A percentile compares a stretch with the other conserved stretches of the same genome.
phyloP scores from a whole-genome alignment of 2,113 vertebrate genomes.

The Microcebus murinus region DNA sequence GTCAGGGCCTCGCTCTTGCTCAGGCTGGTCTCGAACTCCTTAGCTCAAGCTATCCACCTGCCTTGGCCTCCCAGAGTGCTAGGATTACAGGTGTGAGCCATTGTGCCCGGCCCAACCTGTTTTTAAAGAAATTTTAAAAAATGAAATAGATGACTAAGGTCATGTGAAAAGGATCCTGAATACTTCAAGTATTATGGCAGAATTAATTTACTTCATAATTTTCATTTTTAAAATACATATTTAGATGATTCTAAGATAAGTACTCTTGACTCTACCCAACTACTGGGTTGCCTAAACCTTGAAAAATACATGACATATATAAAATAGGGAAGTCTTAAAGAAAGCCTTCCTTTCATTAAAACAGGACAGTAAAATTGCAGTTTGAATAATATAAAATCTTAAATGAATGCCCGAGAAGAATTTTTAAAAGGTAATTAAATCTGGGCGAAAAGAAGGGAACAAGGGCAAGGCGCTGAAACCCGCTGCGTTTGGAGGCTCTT shows the following conservation, averaged over 20 bases:
- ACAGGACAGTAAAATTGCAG: background rate
- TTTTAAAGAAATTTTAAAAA: background rate
- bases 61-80: too few relatives aligned
- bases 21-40: too few relatives aligned
- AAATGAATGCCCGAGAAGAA: constrained; percentile 4
- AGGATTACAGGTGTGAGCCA: too few relatives aligned
- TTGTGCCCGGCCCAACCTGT: background rate
- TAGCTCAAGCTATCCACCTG: too few relatives aligned
- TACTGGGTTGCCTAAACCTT: background rate
- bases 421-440: constrained; percentile 45
- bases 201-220: background rate
- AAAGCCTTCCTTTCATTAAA: constrained; percentile 7
- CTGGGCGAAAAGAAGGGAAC: background rate
- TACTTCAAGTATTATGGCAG: background rate
- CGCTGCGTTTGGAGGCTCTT: background rate
- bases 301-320: background rate
- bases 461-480: background rate
- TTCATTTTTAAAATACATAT: constrained; percentile 34
- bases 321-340: constrained; percentile 7
- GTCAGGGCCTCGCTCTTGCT: too few relatives aligned
- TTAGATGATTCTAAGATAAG: background rate
- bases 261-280: background rate
- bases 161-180: background rate
- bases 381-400: constrained; percentile 17
- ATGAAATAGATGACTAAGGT: background rate